Evolutionary conservation across 2,113 vertebrate species (phyloP).

Genomic region (Antigone vipio): DNA sequence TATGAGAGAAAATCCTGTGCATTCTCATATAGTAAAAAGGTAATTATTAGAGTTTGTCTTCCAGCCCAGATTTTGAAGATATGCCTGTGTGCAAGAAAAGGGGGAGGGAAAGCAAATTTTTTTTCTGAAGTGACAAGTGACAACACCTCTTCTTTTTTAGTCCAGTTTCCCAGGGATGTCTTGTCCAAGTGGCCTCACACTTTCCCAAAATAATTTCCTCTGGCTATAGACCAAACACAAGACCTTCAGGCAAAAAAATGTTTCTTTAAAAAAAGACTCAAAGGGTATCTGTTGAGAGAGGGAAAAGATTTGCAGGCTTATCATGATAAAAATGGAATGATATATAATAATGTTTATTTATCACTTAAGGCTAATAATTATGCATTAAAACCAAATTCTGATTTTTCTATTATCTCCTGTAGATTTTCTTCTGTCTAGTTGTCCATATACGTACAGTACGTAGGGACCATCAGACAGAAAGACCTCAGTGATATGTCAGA

Average conservation of each 20-base stretch:
- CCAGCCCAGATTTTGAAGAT: neutral
- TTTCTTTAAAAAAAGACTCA: neutral
- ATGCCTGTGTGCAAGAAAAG: neutral
- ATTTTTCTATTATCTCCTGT: neutral
- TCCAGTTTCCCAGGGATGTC: conserved; percentile 55
- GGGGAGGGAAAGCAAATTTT: neutral
- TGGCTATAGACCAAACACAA: conserved; percentile 43
- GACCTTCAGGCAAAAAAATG: conserved; percentile 4
- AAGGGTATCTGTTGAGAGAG: neutral
- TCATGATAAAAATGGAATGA: neutral
- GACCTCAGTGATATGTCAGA: neutral
- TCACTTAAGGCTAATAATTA: neutral
- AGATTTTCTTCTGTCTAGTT: neutral
- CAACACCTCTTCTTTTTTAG: neutral
- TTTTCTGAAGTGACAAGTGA: conserved; percentile 32
- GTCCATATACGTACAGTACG: neutral
- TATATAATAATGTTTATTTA: neutral
- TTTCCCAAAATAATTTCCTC: conserved; percentile 62
- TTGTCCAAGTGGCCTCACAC: conserved; percentile 43
- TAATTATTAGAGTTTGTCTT: neutral
- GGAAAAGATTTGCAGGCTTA: neutral
- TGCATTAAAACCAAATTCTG: neutral
- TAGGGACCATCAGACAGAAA: neutral
- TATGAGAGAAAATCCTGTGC: neutral
- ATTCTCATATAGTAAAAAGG: neutral